These are phyloP conservation scores for Diaphora mendica DNA, from an alignment of 2,888 invertebrate genomes.

Conservation along the genomic window DNA sequence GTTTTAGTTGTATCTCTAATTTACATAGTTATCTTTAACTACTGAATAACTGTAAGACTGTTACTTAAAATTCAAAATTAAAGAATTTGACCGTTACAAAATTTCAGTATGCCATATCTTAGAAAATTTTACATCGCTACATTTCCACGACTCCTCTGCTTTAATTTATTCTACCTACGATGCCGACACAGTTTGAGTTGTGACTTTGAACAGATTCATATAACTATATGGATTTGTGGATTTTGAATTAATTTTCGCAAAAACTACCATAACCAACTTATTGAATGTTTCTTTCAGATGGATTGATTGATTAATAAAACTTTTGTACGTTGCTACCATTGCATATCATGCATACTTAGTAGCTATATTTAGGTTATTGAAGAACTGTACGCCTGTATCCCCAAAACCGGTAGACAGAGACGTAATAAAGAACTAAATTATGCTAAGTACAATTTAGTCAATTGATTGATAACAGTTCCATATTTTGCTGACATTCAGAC, in stretches of 20 bases:
- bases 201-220: conserved; percentile 69
- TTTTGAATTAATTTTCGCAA: conserved; percentile 24
- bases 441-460: neutral
- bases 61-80: neutral
- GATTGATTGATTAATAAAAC: neutral
- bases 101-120: conserved; percentile 10
- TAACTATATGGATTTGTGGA: conserved; percentile 49
- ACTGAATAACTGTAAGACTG: neutral
- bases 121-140: conserved; percentile 13
- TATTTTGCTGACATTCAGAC: too few species aligned
- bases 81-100: too few species aligned
- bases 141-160: conserved; percentile 65
- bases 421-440: neutral
- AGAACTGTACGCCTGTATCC: neutral
- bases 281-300: neutral
- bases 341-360: too few species aligned
- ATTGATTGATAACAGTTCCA: too few species aligned
- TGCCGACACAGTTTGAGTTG: conserved; percentile 70
- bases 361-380: neutral
- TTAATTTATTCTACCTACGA: conserved; percentile 82
- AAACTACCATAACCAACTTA: conserved; percentile 10
- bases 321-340: neutral
- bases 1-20: too few species aligned
- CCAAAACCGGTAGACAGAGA: neutral
- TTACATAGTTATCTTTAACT: neutral